Evolutionary conservation across 2,797 vertebrate species (phyloP), one percentile per base, ranked within the genome.

Genomic region (Vireo griseus): DNA sequence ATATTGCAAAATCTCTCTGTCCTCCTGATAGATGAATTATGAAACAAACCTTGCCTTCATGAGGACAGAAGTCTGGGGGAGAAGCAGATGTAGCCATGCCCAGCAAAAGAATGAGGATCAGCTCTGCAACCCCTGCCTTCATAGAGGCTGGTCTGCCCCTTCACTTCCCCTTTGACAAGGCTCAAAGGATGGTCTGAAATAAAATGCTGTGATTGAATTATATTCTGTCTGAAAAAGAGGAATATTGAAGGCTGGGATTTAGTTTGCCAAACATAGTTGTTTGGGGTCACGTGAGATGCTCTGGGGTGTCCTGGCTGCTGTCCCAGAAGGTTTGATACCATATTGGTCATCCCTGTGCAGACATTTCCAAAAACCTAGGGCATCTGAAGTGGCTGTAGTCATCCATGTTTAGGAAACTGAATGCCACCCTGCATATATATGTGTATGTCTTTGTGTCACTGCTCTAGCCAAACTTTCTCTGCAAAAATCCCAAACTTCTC

Each of bases 181-280:
- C 63, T 79, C 61, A 26, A 80, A 72, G 42, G 69, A 35, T n/a
- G 31, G 26, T 77, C 22, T 90, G 78, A 66, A 90, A 91, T 91
- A 22, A 91, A 84, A 79, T 54, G 28, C 48, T 83, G 45, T 61
- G 68, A 25, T 6, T 69, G 25, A 48, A 33, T 67, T 67, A 12
- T 29, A 31, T 50, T 74, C n/a, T 44, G 33, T 86, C 57, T 88
- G 88, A 59, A 86, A 82, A 90, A 28, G 31, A 71, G 67, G 28
- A 11, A 3, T 66, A 26, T 40, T 71, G 45, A 88, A 57, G 26
- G 21, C 79, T 94, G 76, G 68, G 29, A 57, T 94, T 86, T 61
- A 52, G 45, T 77, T 83, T 51, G 17, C 61, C 82, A 63, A 59
- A 80, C 22, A 48, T 9, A 26, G 24, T 62, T 92, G 37, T 44